Base-by-base conservation (phyloP, 2,888 invertebrate species). In the Pollenia labialis region DNA sequence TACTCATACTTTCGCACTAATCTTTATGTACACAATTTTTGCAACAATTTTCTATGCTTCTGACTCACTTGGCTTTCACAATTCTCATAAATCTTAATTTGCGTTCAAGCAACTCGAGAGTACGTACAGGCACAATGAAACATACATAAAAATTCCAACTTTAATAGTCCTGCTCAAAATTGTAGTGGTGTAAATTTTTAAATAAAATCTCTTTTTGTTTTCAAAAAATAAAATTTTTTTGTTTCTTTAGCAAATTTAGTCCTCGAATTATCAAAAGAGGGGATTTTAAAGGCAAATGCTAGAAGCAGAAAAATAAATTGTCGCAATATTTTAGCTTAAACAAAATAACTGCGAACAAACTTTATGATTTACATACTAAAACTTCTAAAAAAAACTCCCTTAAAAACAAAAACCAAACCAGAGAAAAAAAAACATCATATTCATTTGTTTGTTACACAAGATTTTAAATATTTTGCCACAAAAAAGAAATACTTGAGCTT, bases 21-120 rank as follows among this genome's bases (percentile, higher is more conserved):
- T 14, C 16, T 18, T 42, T 46, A 16, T n/a, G 46, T 60, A 56
- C 32, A 74, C 1, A 50, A 56, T 50, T 54, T 74, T 46, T 68
- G 72, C 68, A 42, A 69, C 74, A 79, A 85, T 80, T 79, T 84
- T 68, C 74, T 54, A 80, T 81, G 80, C 74, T 85, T 88, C 60
- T 76, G 80, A 72, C 74, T 83, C 83, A 81, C 72, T 84, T 81
- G 81, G 68, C 85, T 85, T 85, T 75, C 0, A 84, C 77, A 74
- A 58, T 77, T 58, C 52, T 84, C 88, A 88, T 88, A 88, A 88
- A 88, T 88, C 88, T 88, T 88, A 85, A 88, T 88, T 88, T 85
- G 64, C 69, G 58, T 86, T 75, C 52, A 54, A 64, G 64, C 62
- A 72, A 44, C 64, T 76, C 75, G 64, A 52, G 75, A 56, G 64